These are phyloP conservation scores for Fragum whitleyi DNA, from an alignment of 2,888 invertebrate species.

Conservation along the genomic window DNA sequence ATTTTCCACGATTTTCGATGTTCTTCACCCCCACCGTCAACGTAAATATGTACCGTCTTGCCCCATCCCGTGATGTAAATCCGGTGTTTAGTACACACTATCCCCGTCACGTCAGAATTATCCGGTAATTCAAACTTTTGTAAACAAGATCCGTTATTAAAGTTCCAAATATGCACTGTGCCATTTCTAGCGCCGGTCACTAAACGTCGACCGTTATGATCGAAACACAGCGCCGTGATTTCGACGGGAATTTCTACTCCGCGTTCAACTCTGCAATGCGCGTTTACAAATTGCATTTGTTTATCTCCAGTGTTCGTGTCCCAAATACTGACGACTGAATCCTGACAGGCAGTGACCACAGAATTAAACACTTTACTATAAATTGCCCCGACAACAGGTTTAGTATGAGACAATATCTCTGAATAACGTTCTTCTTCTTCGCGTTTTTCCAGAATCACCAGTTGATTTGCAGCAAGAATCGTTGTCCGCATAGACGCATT, in stretches of 20 bases:
- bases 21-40: constrained; percentile 85
- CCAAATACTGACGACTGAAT: constrained; percentile 94
- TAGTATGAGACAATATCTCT: constrained; percentile 87
- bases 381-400: constrained; percentile 89
- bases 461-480: constrained; percentile 72
- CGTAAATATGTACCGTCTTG: constrained; percentile 83
- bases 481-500: constrained; percentile 70
- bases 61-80: constrained; percentile 94
- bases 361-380: constrained; percentile 90
- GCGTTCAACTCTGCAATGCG: constrained; percentile 89
- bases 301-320: constrained; percentile 89
- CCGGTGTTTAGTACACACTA: constrained; percentile 87
- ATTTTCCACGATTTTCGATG: constrained; percentile 89
- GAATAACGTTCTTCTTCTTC: constrained; percentile 71
- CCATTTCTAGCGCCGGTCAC: constrained; percentile 93
- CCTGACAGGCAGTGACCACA: constrained; percentile 91
- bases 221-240: constrained; percentile 92
- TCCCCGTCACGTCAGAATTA: constrained; percentile 87
- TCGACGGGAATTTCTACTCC: constrained; percentile 90
- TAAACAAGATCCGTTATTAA: constrained; percentile 91
- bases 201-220: constrained; percentile 90
- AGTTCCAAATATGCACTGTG: constrained; percentile 93
- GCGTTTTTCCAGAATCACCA: constrained; percentile 71
- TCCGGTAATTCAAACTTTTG: constrained; percentile 89
- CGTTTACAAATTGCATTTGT: constrained; percentile 77